Evolutionary conservation across 2,888 invertebrate genomes (phyloP).

Genomic region (Spatulosminthurus flaviceps): DNA sequence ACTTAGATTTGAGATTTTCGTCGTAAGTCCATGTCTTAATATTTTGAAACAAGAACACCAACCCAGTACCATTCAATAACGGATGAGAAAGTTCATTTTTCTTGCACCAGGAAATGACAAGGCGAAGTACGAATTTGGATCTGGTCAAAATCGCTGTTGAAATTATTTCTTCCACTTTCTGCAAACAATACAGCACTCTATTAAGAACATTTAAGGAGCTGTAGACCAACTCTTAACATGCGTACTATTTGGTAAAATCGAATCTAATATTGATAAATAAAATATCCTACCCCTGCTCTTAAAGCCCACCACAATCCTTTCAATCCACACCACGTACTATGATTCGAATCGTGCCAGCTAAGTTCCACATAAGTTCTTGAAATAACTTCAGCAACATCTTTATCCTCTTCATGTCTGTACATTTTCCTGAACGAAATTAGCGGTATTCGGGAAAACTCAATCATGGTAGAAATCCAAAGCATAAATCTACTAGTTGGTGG

Average conservation of each 20-base stretch:
- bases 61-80: conserved; percentile 47
- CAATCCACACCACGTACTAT: conserved; percentile 41
- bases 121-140: conserved; percentile 50
- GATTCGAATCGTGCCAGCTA: conserved; percentile 27
- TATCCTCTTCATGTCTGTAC: conserved; percentile 44
- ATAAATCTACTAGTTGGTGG: conserved; percentile 40
- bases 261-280: too few species aligned
- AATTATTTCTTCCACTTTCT: conserved; percentile 50
- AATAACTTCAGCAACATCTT: conserved; percentile 45
- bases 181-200: not conserved
- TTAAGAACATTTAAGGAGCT: not conserved
- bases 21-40: conserved; percentile 43
- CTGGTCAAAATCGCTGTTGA: conserved; percentile 47
- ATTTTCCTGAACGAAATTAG: conserved; percentile 39
- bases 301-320: conserved; percentile 48
- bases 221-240: too few species aligned
- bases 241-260: too few species aligned
- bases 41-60: conserved; percentile 45
- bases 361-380: conserved; percentile 46
- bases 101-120: conserved; percentile 35
- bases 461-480: conserved; percentile 31
- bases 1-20: conserved; percentile 47
- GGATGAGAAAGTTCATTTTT: conserved; percentile 49
- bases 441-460: conserved; percentile 35
- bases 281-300: conserved; percentile 42